Percentiles rank a stretch among this genome's conserved stretches.
Evolutionary conservation across 2,888 invertebrate genomes (phyloP).

Genomic region (Tanypteryx hageni): DNA sequence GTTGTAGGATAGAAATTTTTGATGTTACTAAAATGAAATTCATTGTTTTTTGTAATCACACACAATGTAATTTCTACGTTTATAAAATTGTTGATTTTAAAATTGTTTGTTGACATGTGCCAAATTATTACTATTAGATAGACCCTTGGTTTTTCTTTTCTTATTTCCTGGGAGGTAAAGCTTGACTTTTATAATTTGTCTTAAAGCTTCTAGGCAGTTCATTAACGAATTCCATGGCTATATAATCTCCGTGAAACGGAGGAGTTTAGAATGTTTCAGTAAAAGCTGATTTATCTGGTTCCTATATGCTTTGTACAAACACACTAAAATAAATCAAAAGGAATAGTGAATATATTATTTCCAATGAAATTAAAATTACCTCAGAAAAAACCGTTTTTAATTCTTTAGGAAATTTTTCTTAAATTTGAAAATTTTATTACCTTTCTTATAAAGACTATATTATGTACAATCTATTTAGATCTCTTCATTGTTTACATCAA

Average conservation of each 20-base stretch:
- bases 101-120: not conserved
- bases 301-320: not conserved
- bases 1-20: not conserved
- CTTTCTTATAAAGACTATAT: slow-evolving; percentile 52
- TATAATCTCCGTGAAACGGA: not conserved
- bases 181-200: not conserved
- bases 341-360: too few relatives aligned
- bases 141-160: not conserved
- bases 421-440: slow-evolving; percentile 38
- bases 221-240: not conserved
- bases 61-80: slow-evolving; percentile 30
- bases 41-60: not conserved
- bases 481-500: not conserved
- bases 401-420: not conserved
- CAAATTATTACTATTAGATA: not conserved
- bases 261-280: not conserved
- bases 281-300: not conserved
- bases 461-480: slow-evolving; percentile 51
- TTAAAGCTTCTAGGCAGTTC: too few relatives aligned
- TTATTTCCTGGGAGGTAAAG: not conserved
- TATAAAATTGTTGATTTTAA: slow-evolving; percentile 32
- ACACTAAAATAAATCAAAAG: too few relatives aligned
- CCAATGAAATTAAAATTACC: not conserved
- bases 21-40: slow-evolving; percentile 7
- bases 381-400: not conserved